phyloP scores from a whole-genome alignment of 2,113 vertebrate species.

The Engraulis encrasicolus region DNA sequence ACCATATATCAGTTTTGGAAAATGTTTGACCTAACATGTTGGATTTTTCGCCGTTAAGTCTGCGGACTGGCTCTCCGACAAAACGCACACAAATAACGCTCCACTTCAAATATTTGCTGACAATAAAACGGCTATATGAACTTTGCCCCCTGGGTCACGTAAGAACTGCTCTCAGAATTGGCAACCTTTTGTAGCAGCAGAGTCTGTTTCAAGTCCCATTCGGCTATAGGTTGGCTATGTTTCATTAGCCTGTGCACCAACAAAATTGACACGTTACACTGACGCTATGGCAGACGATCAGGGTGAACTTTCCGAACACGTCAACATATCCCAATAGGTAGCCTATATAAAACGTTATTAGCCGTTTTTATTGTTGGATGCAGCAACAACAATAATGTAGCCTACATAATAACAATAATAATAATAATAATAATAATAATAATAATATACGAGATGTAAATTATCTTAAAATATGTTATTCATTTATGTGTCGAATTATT shows the following conservation, averaged over 20 bases:
- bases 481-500: too few relatives aligned
- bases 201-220: slow-evolving; percentile 57
- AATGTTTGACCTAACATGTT: slow-evolving; percentile 4
- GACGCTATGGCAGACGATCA: not conserved
- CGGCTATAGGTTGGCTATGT: not conserved
- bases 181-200: slow-evolving; percentile 41
- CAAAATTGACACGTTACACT: not conserved
- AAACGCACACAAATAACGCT: not conserved
- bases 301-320: not conserved
- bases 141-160: slow-evolving; percentile 56
- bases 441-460: too few relatives aligned
- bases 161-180: not conserved
- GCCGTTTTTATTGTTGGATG: too few relatives aligned
- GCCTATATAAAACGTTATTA: not conserved
- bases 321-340: not conserved
- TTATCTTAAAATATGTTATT: too few relatives aligned
- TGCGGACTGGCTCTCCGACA: not conserved
- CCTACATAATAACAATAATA: not conserved
- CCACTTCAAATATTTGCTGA: slow-evolving; percentile 62
- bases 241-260: slow-evolving; percentile 40
- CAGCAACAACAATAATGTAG: too few relatives aligned
- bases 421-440: not conserved
- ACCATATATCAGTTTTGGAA: slow-evolving; percentile 14
- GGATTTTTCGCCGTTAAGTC: not conserved
- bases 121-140: slow-evolving; percentile 56